A percentile compares a stretch with the other conserved stretches of the same genome.
These are phyloP conservation scores for Drosophila malerkotliana DNA, from an alignment of 1,140 invertebrate genomes.

Conservation along the genomic window DNA sequence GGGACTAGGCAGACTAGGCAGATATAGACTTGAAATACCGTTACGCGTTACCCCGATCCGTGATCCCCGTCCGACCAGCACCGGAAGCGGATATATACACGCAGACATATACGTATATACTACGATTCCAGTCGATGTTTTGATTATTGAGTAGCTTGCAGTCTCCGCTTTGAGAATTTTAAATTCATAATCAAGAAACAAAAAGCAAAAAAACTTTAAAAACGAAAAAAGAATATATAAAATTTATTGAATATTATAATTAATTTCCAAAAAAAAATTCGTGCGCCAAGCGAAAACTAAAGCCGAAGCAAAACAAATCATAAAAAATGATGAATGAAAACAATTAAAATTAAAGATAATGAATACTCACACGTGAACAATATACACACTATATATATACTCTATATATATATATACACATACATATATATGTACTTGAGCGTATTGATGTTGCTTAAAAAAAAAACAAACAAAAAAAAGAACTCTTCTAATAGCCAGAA, in stretches of 20 bases:
- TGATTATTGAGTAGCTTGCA: conserved; percentile 27
- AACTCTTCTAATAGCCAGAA: conserved; percentile 37
- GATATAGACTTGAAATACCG: conserved; percentile 25
- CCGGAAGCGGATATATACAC: not conserved
- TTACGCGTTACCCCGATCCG: not conserved
- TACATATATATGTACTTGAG: conserved; percentile 72
- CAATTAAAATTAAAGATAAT: conserved; percentile 23
- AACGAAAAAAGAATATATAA: conserved; percentile 19
- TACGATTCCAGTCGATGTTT: conserved; percentile 14
- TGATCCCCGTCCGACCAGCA: conserved; percentile 15
- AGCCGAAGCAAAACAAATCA: conserved; percentile 24
- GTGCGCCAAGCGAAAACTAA: conserved; percentile 45
- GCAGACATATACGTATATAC: conserved; percentile 1
- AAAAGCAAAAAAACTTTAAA: conserved; percentile 12
- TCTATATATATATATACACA: conserved; percentile 44
- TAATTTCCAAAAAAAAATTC: conserved; percentile 43
- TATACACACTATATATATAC: conserved; percentile 49
- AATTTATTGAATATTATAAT: conserved; percentile 43
- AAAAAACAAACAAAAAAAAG: conserved; percentile 32
- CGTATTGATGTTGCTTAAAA: conserved; percentile 70
- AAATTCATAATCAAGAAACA: conserved; percentile 42
- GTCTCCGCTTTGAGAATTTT: conserved; percentile 47
- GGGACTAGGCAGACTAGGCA: not conserved
- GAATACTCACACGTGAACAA: conserved; percentile 48
- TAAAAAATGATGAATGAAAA: conserved; percentile 6